These are phyloP conservation scores for Paraplagusia blochii DNA, from an alignment of 2,113 vertebrate species.

Conservation along the genomic window DNA sequence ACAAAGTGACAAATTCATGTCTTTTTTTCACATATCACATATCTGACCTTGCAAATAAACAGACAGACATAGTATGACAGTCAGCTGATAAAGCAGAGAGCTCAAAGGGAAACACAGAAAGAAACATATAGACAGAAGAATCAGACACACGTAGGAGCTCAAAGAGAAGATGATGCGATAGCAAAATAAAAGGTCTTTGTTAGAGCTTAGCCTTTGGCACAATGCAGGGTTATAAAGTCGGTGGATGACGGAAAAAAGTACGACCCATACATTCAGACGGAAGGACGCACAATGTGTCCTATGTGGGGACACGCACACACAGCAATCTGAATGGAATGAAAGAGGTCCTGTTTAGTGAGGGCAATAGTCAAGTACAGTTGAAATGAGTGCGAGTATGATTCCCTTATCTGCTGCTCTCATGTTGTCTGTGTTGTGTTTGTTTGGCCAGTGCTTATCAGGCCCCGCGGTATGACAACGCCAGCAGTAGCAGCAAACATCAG, in stretches of 20 bases:
- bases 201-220: constrained; percentile 50
- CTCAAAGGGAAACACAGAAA: constrained; percentile 4
- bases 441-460: constrained; percentile 71
- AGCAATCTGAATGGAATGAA: constrained; percentile 45
- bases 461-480: constrained; percentile 60
- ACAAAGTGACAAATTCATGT: constrained; percentile 25
- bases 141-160: constrained; percentile 33
- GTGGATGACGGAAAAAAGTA: constrained; percentile 34
- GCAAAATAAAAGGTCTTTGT: constrained; percentile 58
- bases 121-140: constrained; percentile 28
- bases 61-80: constrained; percentile 58
- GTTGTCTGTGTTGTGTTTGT: constrained; percentile 67
- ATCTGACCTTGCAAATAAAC: constrained; percentile 49
- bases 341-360: constrained; percentile 37
- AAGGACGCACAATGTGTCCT: constrained; percentile 27
- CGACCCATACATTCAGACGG: constrained; percentile 29
- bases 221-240: constrained; percentile 49
- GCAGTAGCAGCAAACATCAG: constrained; percentile 59
- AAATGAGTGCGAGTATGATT: constrained; percentile 49
- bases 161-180: constrained; percentile 54
- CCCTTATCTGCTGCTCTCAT: constrained; percentile 70
- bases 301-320: constrained; percentile 15
- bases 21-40: constrained; percentile 34
- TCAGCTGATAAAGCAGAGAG: constrained; percentile 66
- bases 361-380: constrained; percentile 61